Conservation (phyloP, 2,888 invertebrate genomes). For the Melangyna quadrimaculata region DNA sequence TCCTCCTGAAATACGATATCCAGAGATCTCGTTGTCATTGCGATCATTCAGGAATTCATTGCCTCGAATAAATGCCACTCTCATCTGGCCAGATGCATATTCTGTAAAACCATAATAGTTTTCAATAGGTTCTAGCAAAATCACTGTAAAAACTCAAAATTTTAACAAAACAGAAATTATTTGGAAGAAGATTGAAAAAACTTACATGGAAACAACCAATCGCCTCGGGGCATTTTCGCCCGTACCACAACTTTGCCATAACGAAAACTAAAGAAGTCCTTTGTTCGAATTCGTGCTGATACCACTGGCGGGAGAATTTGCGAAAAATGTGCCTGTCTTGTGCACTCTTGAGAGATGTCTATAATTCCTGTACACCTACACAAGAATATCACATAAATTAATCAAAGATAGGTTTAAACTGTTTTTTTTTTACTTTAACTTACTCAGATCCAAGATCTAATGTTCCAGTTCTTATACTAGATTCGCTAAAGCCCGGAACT, state of each 20-base stretch:
- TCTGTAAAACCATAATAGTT: conserved; percentile 84
- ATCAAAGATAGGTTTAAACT: background rate
- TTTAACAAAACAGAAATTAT: background rate
- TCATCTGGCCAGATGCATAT: conserved; percentile 86
- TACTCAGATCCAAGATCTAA: conserved; percentile 79
- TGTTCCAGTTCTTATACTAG: conserved; percentile 74
- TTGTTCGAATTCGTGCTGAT: conserved; percentile 85
- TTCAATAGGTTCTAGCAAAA: conserved; percentile 85
- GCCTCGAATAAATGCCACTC: conserved; percentile 87
- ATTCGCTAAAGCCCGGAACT: conserved; percentile 70
- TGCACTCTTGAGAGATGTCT: conserved; percentile 76
- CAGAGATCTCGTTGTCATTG: conserved; percentile 75
- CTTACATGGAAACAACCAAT: conserved; percentile 90
- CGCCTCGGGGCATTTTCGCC: conserved; percentile 88
- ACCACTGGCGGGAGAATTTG: conserved; percentile 86
- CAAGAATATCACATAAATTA: background rate
- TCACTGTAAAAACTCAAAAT: conserved; percentile 81
- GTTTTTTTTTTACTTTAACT: background rate
- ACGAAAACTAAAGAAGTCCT: conserved; percentile 85
- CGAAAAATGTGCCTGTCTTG: conserved; percentile 58
- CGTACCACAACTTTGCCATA: conserved; percentile 87
- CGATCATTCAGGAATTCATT: conserved; percentile 81
- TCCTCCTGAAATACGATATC: conserved; percentile 76
- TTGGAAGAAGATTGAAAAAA: background rate
- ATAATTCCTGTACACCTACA: conserved; percentile 83